Conservation (phyloP, 2,888 invertebrate genomes). For the Maniola hyperantus region DNA sequence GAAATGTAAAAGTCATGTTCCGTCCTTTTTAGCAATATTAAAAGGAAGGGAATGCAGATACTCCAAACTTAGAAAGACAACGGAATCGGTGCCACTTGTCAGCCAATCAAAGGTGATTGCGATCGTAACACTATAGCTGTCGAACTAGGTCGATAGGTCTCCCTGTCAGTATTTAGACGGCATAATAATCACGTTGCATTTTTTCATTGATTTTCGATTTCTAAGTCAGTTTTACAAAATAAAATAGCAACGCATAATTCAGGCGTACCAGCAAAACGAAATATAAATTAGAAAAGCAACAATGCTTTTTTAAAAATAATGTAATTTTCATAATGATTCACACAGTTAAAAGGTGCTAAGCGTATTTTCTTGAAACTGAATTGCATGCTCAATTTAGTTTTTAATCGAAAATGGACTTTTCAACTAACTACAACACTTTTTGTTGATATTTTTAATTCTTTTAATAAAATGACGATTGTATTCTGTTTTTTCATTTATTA, state of each 20-base stretch:
- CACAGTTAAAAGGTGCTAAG: not conserved
- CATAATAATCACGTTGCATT: not conserved
- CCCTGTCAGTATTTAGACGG: not conserved
- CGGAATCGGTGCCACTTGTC: too few species aligned
- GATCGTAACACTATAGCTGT: too few species aligned
- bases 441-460: not conserved
- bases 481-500: constrained; percentile 1
- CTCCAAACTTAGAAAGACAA: too few species aligned
- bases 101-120: too few species aligned
- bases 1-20: too few species aligned
- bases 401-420: constrained; percentile 12
- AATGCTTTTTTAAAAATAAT: not conserved
- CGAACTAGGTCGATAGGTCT: too few species aligned
- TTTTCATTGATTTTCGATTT: too few species aligned
- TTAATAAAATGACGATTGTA: constrained; percentile 10
- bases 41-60: too few species aligned
- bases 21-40: too few species aligned
- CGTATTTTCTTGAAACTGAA: not conserved
- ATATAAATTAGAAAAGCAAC: not conserved
- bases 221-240: not conserved
- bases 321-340: not conserved
- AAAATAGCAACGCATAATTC: not conserved
- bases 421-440: not conserved
- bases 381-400: not conserved
- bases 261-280: not conserved